Evolutionary conservation across 2,113 vertebrate genomes (phyloP).

Genomic region (Chionodraco myersi): DNA sequence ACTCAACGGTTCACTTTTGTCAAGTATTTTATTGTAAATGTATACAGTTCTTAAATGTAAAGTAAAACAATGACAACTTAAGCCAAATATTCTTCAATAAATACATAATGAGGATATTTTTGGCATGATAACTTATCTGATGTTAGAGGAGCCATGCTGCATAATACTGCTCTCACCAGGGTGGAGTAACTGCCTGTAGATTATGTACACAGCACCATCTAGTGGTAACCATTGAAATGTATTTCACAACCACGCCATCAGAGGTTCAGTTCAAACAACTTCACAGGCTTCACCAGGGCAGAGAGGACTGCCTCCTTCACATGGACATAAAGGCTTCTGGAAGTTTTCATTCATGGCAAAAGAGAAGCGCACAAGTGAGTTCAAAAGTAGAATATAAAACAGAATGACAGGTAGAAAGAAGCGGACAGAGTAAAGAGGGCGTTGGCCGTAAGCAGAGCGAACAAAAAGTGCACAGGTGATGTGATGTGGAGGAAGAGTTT

Average conservation of each 20-base stretch:
- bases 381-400: constrained; percentile 63
- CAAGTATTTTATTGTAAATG: constrained; percentile 79
- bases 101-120: constrained; percentile 71
- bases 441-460: constrained; percentile 71
- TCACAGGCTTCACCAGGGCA: constrained; percentile 46
- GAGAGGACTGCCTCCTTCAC: constrained; percentile 45
- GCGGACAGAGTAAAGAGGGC: constrained; percentile 64
- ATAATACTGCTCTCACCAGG: constrained; percentile 65
- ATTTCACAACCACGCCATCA: constrained; percentile 21
- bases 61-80: constrained; percentile 68
- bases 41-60: constrained; percentile 61
- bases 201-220: constrained; percentile 78
- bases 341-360: constrained; percentile 65
- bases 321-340: constrained; percentile 64
- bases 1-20: constrained; percentile 32
- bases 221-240: constrained; percentile 72
- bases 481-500: constrained; percentile 42
- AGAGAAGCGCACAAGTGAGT: constrained; percentile 68
- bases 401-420: constrained; percentile 67
- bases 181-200: constrained; percentile 56
- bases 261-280: constrained; percentile 37
- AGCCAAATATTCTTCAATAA: constrained; percentile 75
- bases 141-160: constrained; percentile 41
- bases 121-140: constrained; percentile 66
- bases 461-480: constrained; percentile 72